Base-by-base conservation (phyloP, 2,888 invertebrate genomes). In the Drosophila cognata region DNA sequence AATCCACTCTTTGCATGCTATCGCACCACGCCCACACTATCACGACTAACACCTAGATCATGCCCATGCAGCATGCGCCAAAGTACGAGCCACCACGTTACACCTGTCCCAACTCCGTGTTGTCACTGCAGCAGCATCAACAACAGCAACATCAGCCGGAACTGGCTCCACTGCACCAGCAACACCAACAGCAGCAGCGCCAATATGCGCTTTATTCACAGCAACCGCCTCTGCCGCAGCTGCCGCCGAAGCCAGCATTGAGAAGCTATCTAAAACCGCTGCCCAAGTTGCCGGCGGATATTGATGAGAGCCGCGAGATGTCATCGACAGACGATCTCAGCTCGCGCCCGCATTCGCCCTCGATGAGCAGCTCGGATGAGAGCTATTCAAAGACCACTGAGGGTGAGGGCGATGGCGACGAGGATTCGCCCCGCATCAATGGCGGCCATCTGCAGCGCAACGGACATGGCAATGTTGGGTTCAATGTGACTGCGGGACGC, bases 311-410 rank as follows among this genome's bases (percentile, higher is more conserved):
- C 59, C 92, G 93, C 10, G 93, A 93, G 79, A 92, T 93, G 92
- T 97, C 97, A 8, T 97, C 97, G 4, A 97, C 97, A 1, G 97
- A 97, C 91, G 97, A 97, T 92, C 95, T 97, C 33, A 97, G 96
- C 88, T 97, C 97, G 0, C 94, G 97, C 13, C 97, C 97, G 61
- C 96, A 96, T 84, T 97, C 97, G 10, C 96, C 97, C 0, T 96
- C 96, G 90, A 95, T 97, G 76, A 96, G 96, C 92, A 97, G 97
- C 63, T 97, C 97, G 0, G 97, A 97, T 90, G 97, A 97, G 93
- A 97, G 97, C 92, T 97, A 96, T 91, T 96, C 96, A 50, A 95
- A 97, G 81, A 97, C 97, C 6, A 97, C 96, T 0, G 96, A 96
- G 89, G 97, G 95, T 36, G 95, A 95, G 76, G 95, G 91, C 57